phyloP scores from a whole-genome alignment of 1,140 invertebrate genomes.

The Drosophila sturtevanti region DNA sequence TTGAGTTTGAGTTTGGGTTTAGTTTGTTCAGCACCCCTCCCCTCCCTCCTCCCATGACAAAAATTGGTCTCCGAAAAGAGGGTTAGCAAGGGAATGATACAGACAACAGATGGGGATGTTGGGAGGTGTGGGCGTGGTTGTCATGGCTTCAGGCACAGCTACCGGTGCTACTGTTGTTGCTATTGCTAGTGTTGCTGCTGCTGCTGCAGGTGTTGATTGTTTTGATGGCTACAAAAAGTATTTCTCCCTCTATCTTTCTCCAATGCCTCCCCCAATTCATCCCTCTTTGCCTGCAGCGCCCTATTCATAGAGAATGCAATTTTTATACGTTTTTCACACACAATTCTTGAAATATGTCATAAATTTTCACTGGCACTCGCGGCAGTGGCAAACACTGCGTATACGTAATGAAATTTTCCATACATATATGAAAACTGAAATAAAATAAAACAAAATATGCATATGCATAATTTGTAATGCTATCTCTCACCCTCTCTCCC shows the following conservation, averaged over 20 bases:
- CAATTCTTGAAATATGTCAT: slow-evolving; percentile 43
- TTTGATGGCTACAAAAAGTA: slow-evolving; percentile 25
- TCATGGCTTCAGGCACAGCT: slow-evolving; percentile 43
- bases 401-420: slow-evolving; percentile 53
- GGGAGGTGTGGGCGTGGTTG: slow-evolving; percentile 38
- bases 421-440: slow-evolving; percentile 15
- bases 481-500: neutral
- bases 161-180: slow-evolving; percentile 12
- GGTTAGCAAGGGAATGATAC: neutral
- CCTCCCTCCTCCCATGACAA: slow-evolving; percentile 55
- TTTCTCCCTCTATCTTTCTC: neutral
- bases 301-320: slow-evolving; percentile 10
- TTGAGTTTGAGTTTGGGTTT: slow-evolving; percentile 13
- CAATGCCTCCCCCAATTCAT: neutral
- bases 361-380: slow-evolving; percentile 48
- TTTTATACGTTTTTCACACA: slow-evolving; percentile 28
- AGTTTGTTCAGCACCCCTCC: slow-evolving; percentile 24
- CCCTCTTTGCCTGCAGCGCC: neutral
- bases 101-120: neutral
- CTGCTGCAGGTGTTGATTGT: slow-evolving; percentile 53
- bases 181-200: slow-evolving; percentile 37
- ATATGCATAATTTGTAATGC: neutral
- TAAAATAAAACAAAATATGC: neutral
- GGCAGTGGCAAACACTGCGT: slow-evolving; percentile 38
- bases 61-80: slow-evolving; percentile 33